A percentile compares a stretch with the other conserved stretches of the same genome.
phyloP scores from a whole-genome alignment of 2,113 vertebrate genomes.

The Lutjanus erythropterus region DNA sequence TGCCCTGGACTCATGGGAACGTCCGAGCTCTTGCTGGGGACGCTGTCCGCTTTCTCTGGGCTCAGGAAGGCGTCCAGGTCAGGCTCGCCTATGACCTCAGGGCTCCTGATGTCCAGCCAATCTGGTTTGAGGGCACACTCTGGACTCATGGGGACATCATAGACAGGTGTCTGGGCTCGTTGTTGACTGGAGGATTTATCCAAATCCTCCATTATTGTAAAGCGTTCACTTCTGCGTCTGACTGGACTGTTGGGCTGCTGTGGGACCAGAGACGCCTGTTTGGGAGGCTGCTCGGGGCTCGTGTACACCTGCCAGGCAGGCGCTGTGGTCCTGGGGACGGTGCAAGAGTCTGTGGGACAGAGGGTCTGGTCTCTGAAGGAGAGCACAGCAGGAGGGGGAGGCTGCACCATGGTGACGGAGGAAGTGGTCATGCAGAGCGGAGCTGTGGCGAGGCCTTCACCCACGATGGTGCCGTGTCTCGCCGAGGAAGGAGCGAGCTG shows the following conservation, averaged over 20 bases:
- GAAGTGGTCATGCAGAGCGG: conserved; percentile 66
- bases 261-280: background rate
- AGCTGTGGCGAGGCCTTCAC: conserved; percentile 45
- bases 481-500: background rate
- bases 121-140: conserved; percentile 12
- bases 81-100: background rate
- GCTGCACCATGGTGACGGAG: conserved; percentile 71
- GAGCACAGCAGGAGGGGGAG: conserved; percentile 39
- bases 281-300: conserved; percentile 44
- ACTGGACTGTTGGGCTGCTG: background rate
- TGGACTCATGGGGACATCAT: conserved; percentile 69
- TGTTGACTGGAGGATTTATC: conserved; percentile 25
- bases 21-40: background rate
- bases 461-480: conserved; percentile 73
- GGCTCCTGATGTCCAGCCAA: conserved; percentile 56
- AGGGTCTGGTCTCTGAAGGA: conserved; percentile 71
- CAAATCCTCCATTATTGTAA: conserved; percentile 47
- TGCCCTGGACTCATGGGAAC: conserved; percentile 62
- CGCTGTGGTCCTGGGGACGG: background rate
- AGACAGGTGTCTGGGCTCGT: background rate
- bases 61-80: conserved; percentile 74
- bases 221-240: background rate
- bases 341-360: conserved; percentile 6
- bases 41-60: background rate
- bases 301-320: conserved; percentile 61